Percentiles rank a stretch among this genome's conserved stretches.
phyloP scores from a whole-genome alignment of 92 coral and sea anemone species.

The Porites cylindrica region DNA sequence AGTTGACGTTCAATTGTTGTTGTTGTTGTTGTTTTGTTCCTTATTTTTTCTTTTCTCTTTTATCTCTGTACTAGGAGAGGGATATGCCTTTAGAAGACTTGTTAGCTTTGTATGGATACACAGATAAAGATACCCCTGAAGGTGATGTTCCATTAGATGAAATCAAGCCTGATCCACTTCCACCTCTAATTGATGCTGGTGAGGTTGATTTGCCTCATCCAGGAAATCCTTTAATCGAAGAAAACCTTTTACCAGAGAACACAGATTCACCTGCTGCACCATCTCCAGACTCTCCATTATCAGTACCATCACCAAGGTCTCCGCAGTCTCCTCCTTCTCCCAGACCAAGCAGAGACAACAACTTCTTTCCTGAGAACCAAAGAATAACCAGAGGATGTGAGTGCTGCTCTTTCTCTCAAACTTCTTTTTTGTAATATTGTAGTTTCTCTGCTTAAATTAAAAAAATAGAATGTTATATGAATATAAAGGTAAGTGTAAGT shows the following conservation, averaged over 20 bases:
- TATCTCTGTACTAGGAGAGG: conserved; percentile 68
- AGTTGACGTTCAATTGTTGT: not conserved
- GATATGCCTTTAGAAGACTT: conserved; percentile 96
- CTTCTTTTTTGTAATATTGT: not conserved
- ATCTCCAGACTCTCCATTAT: conserved; percentile 72
- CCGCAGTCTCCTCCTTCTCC: conserved; percentile 91
- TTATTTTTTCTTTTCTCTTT: not conserved
- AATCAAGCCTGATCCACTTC: conserved; percentile 92
- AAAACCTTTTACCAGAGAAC: conserved; percentile 33
- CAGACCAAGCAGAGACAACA: conserved; percentile 71
- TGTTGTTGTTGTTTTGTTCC: not conserved
- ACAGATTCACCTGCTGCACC: conserved; percentile 52
- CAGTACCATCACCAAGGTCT: conserved; percentile 82
- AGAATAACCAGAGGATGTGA: conserved; percentile 99
- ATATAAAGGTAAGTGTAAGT: not conserved
- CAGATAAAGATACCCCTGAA: conserved; percentile 71
- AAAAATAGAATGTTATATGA: too few relatives aligned
- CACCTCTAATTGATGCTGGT: conserved; percentile 84
- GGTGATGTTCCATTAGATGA: conserved; percentile 86
- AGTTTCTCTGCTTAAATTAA: too few relatives aligned
- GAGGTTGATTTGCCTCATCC: conserved; percentile 60
- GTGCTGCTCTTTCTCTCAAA: conserved; percentile 5
- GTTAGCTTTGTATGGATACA: conserved; percentile 92
- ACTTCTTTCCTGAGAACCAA: conserved; percentile 96
- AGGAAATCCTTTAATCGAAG: conserved; percentile 49